phyloP scores from a whole-genome alignment of 2,113 vertebrate genomes.

The Otocyon megalotis region DNA sequence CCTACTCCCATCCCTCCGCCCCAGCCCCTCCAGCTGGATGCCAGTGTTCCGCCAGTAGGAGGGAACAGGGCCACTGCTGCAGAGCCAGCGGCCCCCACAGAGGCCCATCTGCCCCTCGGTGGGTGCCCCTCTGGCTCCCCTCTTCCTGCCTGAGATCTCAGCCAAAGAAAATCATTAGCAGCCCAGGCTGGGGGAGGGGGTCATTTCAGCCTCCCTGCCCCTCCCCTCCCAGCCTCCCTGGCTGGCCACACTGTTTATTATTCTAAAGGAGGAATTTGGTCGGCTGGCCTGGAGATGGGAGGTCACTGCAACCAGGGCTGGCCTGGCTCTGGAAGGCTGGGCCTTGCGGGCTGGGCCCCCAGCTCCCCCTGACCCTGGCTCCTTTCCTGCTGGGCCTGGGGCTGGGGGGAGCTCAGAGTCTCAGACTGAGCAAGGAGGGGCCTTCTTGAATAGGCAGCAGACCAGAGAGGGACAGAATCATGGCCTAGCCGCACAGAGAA shows the following conservation, averaged over 20 bases:
- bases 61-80: neutral
- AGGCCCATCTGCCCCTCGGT: constrained; percentile 63
- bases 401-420: neutral
- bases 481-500: neutral
- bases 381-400: neutral
- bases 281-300: constrained; percentile 80
- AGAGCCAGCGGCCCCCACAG: constrained; percentile 44
- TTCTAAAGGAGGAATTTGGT: constrained; percentile 89
- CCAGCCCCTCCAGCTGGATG: constrained; percentile 47
- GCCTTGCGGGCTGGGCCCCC: constrained; percentile 56
- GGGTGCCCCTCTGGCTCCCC: constrained; percentile 67
- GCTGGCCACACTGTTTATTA: constrained; percentile 86
- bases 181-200: constrained; percentile 78
- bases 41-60: neutral
- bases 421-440: neutral
- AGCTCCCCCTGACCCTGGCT: neutral
- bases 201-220: constrained; percentile 62
- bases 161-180: constrained; percentile 80
- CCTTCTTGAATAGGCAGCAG: constrained; percentile 15
- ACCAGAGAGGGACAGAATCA: neutral
- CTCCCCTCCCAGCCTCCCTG: constrained; percentile 72
- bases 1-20: neutral
- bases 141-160: constrained; percentile 72
- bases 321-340: constrained; percentile 69
- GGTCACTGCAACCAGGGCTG: constrained; percentile 78